Evolutionary conservation across 1,140 invertebrate species (phyloP).

Genomic region (Lepidurus packardi): DNA sequence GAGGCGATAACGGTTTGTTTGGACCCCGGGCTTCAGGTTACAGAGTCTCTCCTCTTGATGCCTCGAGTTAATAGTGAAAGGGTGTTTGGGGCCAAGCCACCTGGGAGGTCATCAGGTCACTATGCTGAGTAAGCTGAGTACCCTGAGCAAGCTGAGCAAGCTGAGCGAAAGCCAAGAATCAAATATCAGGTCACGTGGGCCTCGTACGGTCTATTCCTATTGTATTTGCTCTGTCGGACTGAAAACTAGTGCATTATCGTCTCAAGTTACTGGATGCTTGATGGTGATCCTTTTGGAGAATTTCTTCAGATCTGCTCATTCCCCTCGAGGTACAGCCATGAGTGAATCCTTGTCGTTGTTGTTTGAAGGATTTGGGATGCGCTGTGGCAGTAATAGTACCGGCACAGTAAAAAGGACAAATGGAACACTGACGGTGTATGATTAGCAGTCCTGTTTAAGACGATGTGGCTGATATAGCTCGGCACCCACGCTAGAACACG

Average conservation of each 20-base stretch:
- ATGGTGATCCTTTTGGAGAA: background rate
- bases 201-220: background rate
- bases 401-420: background rate
- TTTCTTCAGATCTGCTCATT: background rate
- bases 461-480: background rate
- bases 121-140: background rate
- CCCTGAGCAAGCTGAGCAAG: background rate
- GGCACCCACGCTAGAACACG: background rate
- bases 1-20: background rate
- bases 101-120: constrained; percentile 7
- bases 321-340: background rate
- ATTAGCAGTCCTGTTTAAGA: constrained; percentile 12
- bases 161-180: background rate
- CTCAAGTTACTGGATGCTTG: background rate
- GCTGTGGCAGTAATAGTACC: background rate
- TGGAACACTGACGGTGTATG: constrained; percentile 1
- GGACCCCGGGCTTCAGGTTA: background rate
- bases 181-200: background rate
- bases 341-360: background rate
- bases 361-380: background rate
- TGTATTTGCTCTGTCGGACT: background rate
- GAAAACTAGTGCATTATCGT: constrained; percentile 8
- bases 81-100: background rate
- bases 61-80: background rate
- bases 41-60: background rate